Evolutionary conservation across 53 echinoderm and acorn worm species (phyloP), one percentile per base, ranked within the genome.

Genomic region (Holothuria scabra): DNA sequence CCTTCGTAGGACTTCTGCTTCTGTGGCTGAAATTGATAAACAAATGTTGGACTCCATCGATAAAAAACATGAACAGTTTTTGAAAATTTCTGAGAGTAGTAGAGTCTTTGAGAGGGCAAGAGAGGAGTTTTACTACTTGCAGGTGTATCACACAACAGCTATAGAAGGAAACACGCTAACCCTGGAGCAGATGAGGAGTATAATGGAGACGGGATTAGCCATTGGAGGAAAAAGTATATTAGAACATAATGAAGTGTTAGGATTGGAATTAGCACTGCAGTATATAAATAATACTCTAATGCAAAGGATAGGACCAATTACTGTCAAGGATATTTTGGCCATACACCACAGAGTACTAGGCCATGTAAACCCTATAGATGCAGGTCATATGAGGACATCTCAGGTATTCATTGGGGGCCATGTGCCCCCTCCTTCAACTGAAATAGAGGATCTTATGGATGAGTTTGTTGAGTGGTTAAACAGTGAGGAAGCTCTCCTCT

Each of bases 81-180:
- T 87, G 2, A 60, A 86, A 33, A 85, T 94, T 46, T 92, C 97
- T 0, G 90, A 88, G 65, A 82, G 92, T 59, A 92, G 87, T 41
- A 76, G 88, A 2, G 97, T 92, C 12, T 86, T 97, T 24, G 92
- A 97, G 79, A 56, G 93, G 12, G 97, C 92, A 1, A 83, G 90
- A 41, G 76, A 90, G 61, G 97, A 97, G 87, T 87, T 97, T 82
- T 94, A 90, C 72, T 97, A 97, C 67, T 89, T 92, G 28, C 97
- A 97, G 80, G 87, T 97, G 41, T 97, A 97, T 49, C 97, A 97
- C 84, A 97, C 94, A 0, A 94, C 92, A 0, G 97, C 97, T 6
- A 97, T 97, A n/a, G 97, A 97, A 35, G 97, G 97, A 0, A 97
- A 97, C 67, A 97, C 97, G 0, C 74, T 97, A 14, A 62, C 92